Base-by-base conservation (phyloP, 1,140 invertebrate genomes). In the Marisa cornuarietis region DNA sequence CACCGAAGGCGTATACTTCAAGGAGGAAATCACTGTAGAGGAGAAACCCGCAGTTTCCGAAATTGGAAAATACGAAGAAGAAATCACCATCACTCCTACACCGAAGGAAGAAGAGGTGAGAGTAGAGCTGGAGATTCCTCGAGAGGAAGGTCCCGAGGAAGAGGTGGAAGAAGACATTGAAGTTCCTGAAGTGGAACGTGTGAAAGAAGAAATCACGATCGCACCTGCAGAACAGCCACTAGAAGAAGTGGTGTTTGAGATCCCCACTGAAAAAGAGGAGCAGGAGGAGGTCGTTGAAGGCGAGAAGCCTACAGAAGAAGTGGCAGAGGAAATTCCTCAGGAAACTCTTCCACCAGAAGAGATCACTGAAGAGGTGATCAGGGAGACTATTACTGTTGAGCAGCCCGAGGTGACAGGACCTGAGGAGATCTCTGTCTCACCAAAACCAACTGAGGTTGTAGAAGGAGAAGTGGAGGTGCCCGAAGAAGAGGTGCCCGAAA, bases 291-390 rank as follows among this genome's bases (percentile, higher is more conserved):
- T n/a, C n/a, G 76, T 75, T 14, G 54, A 76, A 26, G 13, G 75
- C 58, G 20, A 52, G 31, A 74, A 77, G 24, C n/a, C 58, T 65
- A 69, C 31, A 54, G 78, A 58, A 51, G 78, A 79, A 74, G 61
- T 54, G 13, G 11, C 20, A 2, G 52, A 69, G 24, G 52, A 68
- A 52, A 82, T 77, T 24, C 49, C 22, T 68, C 58, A 76, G 31
- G 61, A 73, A 76, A 76, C 24, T 22, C 10, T 22, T 65, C 71
- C 52, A 78, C 18, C 68, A 73, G n/a, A 76, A 69, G 31, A 74
- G 76, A 71, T 61, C 24, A 54, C 61, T 73, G 49, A 54, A 81
- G 71, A 54, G 62, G 71, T 81, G 52, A 69, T 54, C 18, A 77
- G 76, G 77, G 73, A 76, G 31, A 68, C 72, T 42, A 58, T 73